Base-by-base conservation (phyloP, 2,113 vertebrate genomes). In the Conger conger region DNA sequence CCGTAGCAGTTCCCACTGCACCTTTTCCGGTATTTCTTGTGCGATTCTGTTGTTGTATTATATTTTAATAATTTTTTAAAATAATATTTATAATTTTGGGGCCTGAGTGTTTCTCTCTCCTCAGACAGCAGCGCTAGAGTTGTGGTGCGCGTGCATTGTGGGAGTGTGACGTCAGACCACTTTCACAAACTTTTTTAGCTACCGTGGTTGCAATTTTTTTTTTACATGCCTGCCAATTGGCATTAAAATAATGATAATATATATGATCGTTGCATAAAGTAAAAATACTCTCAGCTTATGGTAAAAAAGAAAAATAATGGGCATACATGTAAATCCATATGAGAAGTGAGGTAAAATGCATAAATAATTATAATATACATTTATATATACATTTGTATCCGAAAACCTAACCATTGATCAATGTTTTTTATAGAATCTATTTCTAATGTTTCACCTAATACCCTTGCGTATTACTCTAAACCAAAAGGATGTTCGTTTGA, bases 101-200 rank as follows among this genome's bases (percentile, higher is more conserved):
- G 94, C 95, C 95, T 94, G 91, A 88, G 87, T 91, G 86, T 83
- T 90, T 90, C 83, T 85, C 84, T 87, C 90, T 88, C 88, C 88
- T 85, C 83, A 86, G 87, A 88, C 91, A 88, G 90, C 93, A 90
- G 93, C 89, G 90, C 87, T 93, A 88, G 87, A 88, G 86, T 85
- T 76, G 80, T 79, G 79, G 88, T 91, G 93, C 94, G 89, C 91
- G 88, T 91, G 95, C 94, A 96, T 96, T 94, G 90, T 96, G 95
- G 95, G 95, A 94, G 88, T 90, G 87, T 96, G 94, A 96, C 95
- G 95, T 96, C 94, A 95, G 89, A 80, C 76, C 83, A 86, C 85
- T 88, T 86, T 86, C 85, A 84, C 85, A 77, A 86, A 88, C 80
- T 88, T 88, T 86, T 86, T 84, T 30, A 77, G 9, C 20, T 33